Evolutionary conservation across 2,113 vertebrate species (phyloP).

Genomic region (Glaucomys volans): DNA sequence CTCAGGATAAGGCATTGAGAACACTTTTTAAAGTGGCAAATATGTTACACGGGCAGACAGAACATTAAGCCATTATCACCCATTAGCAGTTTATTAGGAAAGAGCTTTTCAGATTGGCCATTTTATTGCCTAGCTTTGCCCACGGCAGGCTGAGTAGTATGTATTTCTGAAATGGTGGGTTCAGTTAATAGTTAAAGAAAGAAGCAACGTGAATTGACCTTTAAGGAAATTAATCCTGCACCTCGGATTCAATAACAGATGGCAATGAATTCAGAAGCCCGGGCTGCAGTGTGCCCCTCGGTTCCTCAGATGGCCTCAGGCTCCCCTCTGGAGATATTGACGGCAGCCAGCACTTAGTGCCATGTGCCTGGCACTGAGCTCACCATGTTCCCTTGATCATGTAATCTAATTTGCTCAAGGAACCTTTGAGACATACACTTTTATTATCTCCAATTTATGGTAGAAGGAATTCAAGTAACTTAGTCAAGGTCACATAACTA

Average conservation of each 20-base stretch:
- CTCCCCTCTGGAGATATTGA: neutral
- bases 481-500: neutral
- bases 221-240: neutral
- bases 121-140: neutral
- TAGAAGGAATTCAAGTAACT: neutral
- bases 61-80: conserved; percentile 30
- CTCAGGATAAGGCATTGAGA: neutral
- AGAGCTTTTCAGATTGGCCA: conserved; percentile 19
- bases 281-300: neutral
- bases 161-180: neutral
- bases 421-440: neutral
- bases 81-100: conserved; percentile 25
- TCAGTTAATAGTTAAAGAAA: conserved; percentile 24
- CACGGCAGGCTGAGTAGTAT: neutral
- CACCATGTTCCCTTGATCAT: neutral
- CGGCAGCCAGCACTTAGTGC: neutral
- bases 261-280: neutral
- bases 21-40: neutral
- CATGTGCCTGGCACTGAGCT: neutral
- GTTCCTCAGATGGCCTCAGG: neutral
- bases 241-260: neutral
- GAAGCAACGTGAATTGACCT: neutral
- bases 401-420: neutral
- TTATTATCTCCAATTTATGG: neutral
- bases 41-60: neutral